Evolutionary conservation across 2,113 vertebrate genomes (phyloP), one percentile per base, ranked within the genome.

Genomic region (Cebidichthys violaceus): DNA sequence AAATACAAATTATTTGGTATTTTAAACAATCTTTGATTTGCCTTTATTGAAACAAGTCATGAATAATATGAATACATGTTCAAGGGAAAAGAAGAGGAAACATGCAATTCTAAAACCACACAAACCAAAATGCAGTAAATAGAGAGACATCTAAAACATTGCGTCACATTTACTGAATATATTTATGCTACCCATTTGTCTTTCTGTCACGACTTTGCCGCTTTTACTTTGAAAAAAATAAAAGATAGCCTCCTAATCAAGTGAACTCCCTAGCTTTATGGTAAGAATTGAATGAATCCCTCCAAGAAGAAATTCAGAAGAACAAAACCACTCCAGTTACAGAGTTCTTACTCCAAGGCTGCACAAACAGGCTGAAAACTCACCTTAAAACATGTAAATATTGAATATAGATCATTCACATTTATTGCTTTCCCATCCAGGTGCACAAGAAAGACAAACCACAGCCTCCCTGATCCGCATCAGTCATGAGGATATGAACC

Each of bases 151-250:
- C 6, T 20, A n/a, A 29, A n/a, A 9, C 8, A 39, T 39, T 39
- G 9, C 1, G 9, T 39, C 37, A 39, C 20, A 39, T 64, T 64
- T 64, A 3, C 4, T 9, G 27, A 24, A 27, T 66, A 31, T 5
- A 67, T 22, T 33, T 2, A 8, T 14, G 2, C 20, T 69, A 50
- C 11, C 10, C 45, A 68, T 20, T 22, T 20, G 43, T 22, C 39
- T n/a, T 24, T 39, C 10, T n/a, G 9, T 11, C 13, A 15, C 1
- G 13, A 37, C 24, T 22, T 47, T 61, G 7, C 7, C 8, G 4
- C 57, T 74, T 73, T 74, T 74, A 61, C 39, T 74, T 74, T 62
- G 29, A 62, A 60, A 72, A 41, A 9, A 60, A 72, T 43, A 41
- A 47, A 18, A n/a, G 18, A 18, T 15, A 15, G 55, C 55, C 27